Conservation (phyloP, 2,797 vertebrate species). For the Gambusia yucatana region DNA sequence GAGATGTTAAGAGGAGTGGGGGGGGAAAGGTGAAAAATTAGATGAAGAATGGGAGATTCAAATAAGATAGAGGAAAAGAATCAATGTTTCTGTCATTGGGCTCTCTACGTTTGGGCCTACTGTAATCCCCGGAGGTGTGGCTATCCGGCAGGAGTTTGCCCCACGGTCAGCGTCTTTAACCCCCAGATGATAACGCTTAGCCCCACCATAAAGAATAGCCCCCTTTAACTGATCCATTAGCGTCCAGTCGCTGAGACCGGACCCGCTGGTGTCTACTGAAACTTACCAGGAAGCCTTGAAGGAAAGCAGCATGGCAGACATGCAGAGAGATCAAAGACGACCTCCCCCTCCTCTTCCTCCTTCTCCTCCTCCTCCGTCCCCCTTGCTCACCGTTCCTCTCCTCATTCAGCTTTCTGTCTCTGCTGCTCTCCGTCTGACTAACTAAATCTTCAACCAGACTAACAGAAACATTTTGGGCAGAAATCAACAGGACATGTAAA, state of each 20-base stretch:
- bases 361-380: slow-evolving; percentile 23
- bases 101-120: slow-evolving; percentile 58
- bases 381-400: slow-evolving; percentile 30
- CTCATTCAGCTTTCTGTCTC: slow-evolving; percentile 34
- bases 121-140: slow-evolving; percentile 74
- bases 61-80: slow-evolving; percentile 65
- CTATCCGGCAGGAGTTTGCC: slow-evolving; percentile 76
- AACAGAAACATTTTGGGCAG: neutral
- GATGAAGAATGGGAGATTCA: slow-evolving; percentile 38
- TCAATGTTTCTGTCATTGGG: slow-evolving; percentile 60
- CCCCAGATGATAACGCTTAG: slow-evolving; percentile 86
- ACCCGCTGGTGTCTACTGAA: slow-evolving; percentile 81
- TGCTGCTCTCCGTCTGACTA: slow-evolving; percentile 17
- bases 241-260: slow-evolving; percentile 79
- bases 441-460: slow-evolving; percentile 20
- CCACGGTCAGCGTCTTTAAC: slow-evolving; percentile 81
- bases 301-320: slow-evolving; percentile 86
- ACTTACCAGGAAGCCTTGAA: slow-evolving; percentile 86
- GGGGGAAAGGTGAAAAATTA: neutral
- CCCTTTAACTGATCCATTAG: slow-evolving; percentile 88
- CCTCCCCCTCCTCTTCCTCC: slow-evolving; percentile 29
- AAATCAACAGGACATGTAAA: neutral
- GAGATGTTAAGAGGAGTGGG: slow-evolving; percentile 5
- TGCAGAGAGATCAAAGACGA: slow-evolving; percentile 84
- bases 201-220: slow-evolving; percentile 81